phyloP scores from a whole-genome alignment of 2,888 invertebrate species.

The Drosophila pegasa region DNA sequence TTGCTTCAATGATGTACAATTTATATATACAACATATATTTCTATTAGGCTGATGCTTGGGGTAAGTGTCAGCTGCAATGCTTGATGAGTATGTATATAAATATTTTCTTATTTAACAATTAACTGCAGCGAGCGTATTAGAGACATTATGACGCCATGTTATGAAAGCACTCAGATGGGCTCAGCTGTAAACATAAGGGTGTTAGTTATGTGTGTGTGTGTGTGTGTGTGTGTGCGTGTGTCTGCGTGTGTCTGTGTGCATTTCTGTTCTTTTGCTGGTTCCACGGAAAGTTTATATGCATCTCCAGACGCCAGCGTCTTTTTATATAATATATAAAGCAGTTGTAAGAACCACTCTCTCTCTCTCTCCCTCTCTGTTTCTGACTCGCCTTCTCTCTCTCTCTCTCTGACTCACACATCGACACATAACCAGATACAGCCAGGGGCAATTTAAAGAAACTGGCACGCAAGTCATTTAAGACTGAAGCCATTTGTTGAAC shows the following conservation, averaged over 20 bases:
- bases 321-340: conserved; percentile 8
- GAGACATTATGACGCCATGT: conserved; percentile 52
- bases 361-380: neutral
- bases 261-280: conserved; percentile 10
- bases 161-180: neutral
- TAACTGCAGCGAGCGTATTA: conserved; percentile 8
- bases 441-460: conserved; percentile 32
- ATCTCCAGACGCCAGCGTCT: too few species aligned
- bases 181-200: neutral
- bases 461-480: conserved; percentile 60
- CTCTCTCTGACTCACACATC: neutral
- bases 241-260: neutral
- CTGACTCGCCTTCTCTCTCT: neutral
- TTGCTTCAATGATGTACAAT: neutral
- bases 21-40: neutral
- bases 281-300: conserved; percentile 22
- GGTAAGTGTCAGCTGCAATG: conserved; percentile 7
- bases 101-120: conserved; percentile 11
- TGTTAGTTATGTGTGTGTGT: neutral
- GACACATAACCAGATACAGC: neutral
- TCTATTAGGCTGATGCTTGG: neutral
- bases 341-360: conserved; percentile 4
- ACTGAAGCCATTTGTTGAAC: conserved; percentile 65
- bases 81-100: conserved; percentile 1
- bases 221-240: neutral